Evolutionary conservation across 2,797 vertebrate species (phyloP).

Genomic region (Dryobates pubescens): DNA sequence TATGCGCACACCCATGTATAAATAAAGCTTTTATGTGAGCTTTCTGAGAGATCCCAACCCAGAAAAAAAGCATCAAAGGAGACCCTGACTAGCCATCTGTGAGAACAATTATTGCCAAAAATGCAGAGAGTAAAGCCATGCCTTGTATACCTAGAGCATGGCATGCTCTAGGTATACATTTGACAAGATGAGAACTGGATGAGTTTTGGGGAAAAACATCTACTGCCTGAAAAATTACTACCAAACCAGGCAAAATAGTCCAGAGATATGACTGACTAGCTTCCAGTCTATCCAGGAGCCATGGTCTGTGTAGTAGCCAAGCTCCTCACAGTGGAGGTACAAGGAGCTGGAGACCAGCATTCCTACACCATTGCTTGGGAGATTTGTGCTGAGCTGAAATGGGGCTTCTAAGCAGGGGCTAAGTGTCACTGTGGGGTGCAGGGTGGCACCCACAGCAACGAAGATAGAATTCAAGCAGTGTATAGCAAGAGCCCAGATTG

Average conservation of each 20-base stretch:
- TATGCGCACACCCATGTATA: neutral
- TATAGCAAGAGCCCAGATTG: no score
- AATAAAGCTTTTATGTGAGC: neutral
- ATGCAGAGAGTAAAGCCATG: neutral
- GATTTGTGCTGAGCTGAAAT: neutral
- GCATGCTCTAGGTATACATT: neutral
- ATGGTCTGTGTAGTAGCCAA: neutral
- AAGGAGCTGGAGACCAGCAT: neutral
- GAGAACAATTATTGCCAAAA: neutral
- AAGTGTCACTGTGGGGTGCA: no score
- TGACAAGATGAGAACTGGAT: neutral
- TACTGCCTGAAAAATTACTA: neutral
- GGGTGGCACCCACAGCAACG: no score
- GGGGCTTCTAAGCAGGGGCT: neutral
- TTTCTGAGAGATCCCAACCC: neutral
- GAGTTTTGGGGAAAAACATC: neutral
- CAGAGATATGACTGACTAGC: neutral
- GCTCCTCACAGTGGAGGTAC: neutral
- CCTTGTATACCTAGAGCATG: neutral
- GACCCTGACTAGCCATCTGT: neutral
- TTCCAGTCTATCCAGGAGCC: neutral
- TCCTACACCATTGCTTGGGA: neutral
- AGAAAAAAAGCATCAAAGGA: neutral
- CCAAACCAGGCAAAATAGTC: neutral
- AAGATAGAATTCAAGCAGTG: no score